A percentile compares a stretch with the other conserved stretches of the same genome.
phyloP scores from a whole-genome alignment of 2,888 invertebrate genomes.

The Megastigmus dorsalis region DNA sequence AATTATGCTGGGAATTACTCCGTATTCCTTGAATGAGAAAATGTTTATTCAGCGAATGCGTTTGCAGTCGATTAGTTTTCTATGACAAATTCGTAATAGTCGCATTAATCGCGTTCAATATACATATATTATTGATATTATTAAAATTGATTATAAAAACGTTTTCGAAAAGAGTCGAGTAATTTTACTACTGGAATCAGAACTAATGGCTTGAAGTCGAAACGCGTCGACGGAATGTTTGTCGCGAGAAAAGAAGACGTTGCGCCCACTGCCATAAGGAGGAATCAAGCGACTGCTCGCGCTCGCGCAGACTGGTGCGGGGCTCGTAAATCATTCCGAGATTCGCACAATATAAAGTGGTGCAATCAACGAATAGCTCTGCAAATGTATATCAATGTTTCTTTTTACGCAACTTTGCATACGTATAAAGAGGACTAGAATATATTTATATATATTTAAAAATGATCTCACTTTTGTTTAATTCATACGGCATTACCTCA shows the following conservation, averaged over 20 bases:
- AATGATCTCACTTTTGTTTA: no score
- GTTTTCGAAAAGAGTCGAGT: no score
- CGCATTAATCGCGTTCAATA: no score
- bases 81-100: no score
- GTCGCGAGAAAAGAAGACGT: constrained; percentile 32
- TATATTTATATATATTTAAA: background rate
- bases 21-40: no score
- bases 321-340: constrained; percentile 30
- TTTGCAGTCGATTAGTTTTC: no score
- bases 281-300: constrained; percentile 15
- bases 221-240: constrained; percentile 31
- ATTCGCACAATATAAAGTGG: constrained; percentile 16
- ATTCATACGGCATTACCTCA: no score
- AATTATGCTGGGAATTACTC: no score
- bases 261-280: constrained; percentile 32
- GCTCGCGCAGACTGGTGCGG: background rate
- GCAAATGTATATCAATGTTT: constrained; percentile 3
- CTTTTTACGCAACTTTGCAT: constrained; percentile 9
- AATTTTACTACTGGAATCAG: no score
- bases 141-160: background rate
- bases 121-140: no score
- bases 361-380: constrained; percentile 16
- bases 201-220: constrained; percentile 11
- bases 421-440: background rate
- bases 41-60: no score